Conservation (phyloP, 2,888 invertebrate species). For the Meiosimyza decipiens region DNA sequence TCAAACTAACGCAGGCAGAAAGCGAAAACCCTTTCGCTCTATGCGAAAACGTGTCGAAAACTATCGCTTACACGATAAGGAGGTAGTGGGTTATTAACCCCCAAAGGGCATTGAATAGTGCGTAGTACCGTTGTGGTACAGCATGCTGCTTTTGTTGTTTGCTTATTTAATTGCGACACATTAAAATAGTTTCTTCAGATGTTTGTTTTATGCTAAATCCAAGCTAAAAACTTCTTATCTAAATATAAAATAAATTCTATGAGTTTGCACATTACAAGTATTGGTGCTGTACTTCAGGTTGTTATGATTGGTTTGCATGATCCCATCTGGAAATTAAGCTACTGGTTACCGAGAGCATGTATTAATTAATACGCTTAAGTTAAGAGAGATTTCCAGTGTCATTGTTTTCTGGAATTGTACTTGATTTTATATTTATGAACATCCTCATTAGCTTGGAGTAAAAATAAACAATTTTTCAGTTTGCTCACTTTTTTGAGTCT, state of each 20-base stretch:
- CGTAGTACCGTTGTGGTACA: no score
- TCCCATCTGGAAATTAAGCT: no score
- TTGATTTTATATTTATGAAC: no score
- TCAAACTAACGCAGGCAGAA: neutral
- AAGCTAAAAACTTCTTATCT: no score
- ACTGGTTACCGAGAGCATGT: no score
- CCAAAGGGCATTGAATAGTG: constrained; percentile 36
- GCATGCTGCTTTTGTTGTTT: constrained; percentile 20
- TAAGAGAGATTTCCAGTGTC: no score
- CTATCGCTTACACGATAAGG: neutral
- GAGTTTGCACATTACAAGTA: neutral
- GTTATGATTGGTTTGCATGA: neutral
- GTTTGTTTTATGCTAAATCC: constrained; percentile 34
- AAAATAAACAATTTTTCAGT: no score
- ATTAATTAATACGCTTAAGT: no score
- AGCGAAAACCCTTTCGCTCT: constrained; percentile 6
- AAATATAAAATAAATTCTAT: neutral
- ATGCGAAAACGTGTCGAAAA: constrained; percentile 28
- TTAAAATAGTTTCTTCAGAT: constrained; percentile 43
- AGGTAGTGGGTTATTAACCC: constrained; percentile 5
- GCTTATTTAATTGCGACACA: constrained; percentile 51
- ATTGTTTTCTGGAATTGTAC: no score
- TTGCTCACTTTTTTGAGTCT: no score
- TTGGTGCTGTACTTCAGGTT: neutral
- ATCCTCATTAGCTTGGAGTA: no score